phyloP scores from a whole-genome alignment of 2,888 invertebrate genomes.

The Cataglyphis albicans region DNA sequence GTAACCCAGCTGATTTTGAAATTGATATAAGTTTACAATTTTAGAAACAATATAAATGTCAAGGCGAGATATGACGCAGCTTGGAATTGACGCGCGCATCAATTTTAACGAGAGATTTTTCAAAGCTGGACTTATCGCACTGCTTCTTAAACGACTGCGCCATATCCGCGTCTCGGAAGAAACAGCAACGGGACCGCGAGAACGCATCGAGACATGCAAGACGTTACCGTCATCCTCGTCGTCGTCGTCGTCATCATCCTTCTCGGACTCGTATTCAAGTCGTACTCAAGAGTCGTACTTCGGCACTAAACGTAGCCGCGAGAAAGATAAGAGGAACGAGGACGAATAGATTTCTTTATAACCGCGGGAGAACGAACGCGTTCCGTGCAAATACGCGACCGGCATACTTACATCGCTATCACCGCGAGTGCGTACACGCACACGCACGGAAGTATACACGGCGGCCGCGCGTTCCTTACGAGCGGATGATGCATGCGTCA shows the following conservation, averaged over 20 bases:
- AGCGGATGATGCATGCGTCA: constrained; percentile 74
- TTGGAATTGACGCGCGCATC: background rate
- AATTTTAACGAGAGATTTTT: background rate
- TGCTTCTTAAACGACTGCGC: background rate
- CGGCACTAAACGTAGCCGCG: constrained; percentile 47
- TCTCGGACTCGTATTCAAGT: constrained; percentile 32
- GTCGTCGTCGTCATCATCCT: background rate
- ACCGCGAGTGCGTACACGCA: background rate
- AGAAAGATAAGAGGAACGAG: constrained; percentile 55
- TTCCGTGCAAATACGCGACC: constrained; percentile 48
- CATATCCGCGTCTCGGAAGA: background rate
- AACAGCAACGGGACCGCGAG: constrained; percentile 40
- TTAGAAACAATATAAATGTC: constrained; percentile 6
- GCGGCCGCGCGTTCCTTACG: constrained; percentile 65
- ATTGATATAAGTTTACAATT: background rate
- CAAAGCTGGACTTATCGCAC: background rate
- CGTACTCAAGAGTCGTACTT: constrained; percentile 4
- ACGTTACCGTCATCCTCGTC: constrained; percentile 8
- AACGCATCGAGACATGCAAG: constrained; percentile 23
- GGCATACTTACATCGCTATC: constrained; percentile 27
- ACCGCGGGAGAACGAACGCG: constrained; percentile 33
- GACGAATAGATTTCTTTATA: constrained; percentile 50
- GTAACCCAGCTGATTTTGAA: background rate
- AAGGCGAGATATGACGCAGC: background rate
- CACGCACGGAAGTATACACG: constrained; percentile 2